Percentiles rank a stretch among this genome's conserved stretches.
Conservation (phyloP, 2,888 invertebrate genomes). For the Ischnura elegans region DNA sequence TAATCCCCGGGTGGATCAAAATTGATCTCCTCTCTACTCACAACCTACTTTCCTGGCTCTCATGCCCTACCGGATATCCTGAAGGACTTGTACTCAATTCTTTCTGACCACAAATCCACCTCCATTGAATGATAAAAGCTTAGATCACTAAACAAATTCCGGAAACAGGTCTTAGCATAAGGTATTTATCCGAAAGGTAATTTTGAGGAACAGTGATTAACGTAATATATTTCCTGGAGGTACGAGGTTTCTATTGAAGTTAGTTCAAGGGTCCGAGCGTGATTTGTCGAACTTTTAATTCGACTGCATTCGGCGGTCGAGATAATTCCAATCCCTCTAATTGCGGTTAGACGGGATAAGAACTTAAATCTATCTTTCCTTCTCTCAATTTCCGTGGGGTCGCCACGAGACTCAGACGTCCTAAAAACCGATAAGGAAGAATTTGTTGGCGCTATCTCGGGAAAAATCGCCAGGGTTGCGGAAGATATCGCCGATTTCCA, state of each 20-base stretch:
- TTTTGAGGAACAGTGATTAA: background rate
- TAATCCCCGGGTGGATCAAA: too few species aligned
- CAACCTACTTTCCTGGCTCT: too few species aligned
- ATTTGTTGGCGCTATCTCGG: slow-evolving; percentile 26
- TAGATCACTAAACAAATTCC: too few species aligned
- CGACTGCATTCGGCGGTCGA: background rate
- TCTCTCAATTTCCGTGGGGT: background rate
- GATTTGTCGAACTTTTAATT: background rate
- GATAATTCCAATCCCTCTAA: background rate
- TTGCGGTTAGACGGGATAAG: background rate
- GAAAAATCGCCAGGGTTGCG: background rate
- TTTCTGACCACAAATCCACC: too few species aligned
- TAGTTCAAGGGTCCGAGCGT: background rate
- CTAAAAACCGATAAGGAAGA: slow-evolving; percentile 4
- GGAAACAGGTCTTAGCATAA: too few species aligned
- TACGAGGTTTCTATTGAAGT: background rate
- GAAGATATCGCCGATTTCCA: slow-evolving; percentile 6
- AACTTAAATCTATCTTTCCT: background rate
- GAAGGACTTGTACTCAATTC: too few species aligned
- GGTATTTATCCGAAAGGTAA: too few species aligned
- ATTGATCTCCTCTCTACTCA: too few species aligned
- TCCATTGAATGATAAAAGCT: too few species aligned
- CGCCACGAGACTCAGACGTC: background rate
- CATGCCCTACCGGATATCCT: too few species aligned
- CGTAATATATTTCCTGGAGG: background rate